Base-by-base conservation (phyloP, 2,888 invertebrate genomes). In the Callinectes sapidus region DNA sequence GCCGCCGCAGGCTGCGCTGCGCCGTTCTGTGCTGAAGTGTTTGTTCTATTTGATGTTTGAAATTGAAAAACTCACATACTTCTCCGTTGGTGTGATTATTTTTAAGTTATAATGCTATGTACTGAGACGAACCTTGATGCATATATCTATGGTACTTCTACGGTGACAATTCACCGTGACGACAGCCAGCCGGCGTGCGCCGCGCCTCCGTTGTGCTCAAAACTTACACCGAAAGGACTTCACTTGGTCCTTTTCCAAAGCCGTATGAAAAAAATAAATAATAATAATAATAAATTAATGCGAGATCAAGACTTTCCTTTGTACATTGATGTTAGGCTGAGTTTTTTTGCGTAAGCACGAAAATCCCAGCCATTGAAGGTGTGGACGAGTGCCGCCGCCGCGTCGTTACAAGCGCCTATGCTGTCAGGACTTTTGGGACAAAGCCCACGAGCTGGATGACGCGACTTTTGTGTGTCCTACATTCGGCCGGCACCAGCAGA, bases 31-130 rank as follows among this genome's bases (percentile, higher is more conserved):
- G 81, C 81, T 81, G 81, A 81, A 35, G 81, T 81, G 81, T 81
- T 81, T 81, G 81, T 81, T 81, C 81, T 81, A 81, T 81, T 81
- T 35, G 81, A 35, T 81, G 81, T 81, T 35, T 81, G 35, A 81
- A 81, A 81, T 81, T 81, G 81, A 81, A 81, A 28, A 71, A 81
- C 81, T 81, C 81, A 81, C 35, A 35, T 81, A 81, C 81, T 81
- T 81, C 81, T 81, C 81, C 16, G 32, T 81, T 81, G 81, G 35
- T 81, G 81, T 81, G 81, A 81, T 81, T 81, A 81, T 35, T 14
- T 32, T 81, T 81, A 81, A 81, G 81, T 81, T 81, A 81, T 81
- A 81, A 35, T 35, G 35, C 81, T 81, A 81, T 81, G 35, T 81
- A 81, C 81, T n/a, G 81, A 81, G 81, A 81, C 81, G 35, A 81